Percentiles rank a stretch among this genome's conserved stretches.
phyloP scores from a whole-genome alignment of 2,888 invertebrate genomes.

The Dryomyza anilis region DNA sequence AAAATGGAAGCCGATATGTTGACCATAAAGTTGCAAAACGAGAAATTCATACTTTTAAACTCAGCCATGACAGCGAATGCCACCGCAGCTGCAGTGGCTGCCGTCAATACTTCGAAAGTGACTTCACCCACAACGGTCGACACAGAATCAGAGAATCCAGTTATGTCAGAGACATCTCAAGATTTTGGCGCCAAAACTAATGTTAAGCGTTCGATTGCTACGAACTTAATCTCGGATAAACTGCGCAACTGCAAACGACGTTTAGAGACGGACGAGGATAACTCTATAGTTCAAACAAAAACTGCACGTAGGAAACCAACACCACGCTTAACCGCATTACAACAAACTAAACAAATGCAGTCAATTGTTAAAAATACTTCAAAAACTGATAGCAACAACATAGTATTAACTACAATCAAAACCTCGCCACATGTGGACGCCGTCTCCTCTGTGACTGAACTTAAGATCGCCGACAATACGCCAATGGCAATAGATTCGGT shows the following conservation, averaged over 20 bases:
- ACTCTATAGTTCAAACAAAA: no score
- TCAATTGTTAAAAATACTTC: no score
- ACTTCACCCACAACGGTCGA: not conserved
- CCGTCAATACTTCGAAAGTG: not conserved
- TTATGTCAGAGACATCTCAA: not conserved
- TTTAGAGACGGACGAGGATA: not conserved
- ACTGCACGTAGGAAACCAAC: no score
- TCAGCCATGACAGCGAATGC: slow-evolving; percentile 43
- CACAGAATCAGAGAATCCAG: not conserved
- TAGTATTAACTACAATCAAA: not conserved
- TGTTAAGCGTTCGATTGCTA: slow-evolving; percentile 8
- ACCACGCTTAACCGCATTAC: no score
- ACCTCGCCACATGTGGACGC: not conserved
- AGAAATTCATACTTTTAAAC: slow-evolving; percentile 53
- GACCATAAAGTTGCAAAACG: slow-evolving; percentile 55
- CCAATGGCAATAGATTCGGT: no score
- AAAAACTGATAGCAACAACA: not conserved
- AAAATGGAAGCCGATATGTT: slow-evolving; percentile 54
- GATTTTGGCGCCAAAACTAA: not conserved
- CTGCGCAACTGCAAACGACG: slow-evolving; percentile 34
- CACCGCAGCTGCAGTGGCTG: not conserved
- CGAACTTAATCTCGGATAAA: slow-evolving; percentile 22
- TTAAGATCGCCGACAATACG: not conserved
- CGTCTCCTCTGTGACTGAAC: not conserved
- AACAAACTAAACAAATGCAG: no score